These are phyloP conservation scores for Rhyacichthys aspro DNA, from an alignment of 2,797 vertebrate species.

Conservation along the genomic window DNA sequence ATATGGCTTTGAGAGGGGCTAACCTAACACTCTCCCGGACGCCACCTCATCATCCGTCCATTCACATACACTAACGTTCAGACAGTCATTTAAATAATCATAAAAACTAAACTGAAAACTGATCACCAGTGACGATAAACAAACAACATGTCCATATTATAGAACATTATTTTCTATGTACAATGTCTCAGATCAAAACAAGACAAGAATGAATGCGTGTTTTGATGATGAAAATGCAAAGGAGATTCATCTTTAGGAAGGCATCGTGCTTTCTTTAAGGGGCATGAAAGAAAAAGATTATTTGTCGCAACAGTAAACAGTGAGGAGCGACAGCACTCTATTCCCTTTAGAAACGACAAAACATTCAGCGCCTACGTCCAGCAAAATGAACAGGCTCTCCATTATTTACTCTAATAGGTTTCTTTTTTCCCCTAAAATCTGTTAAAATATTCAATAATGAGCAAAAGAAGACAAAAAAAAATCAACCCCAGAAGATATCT, in stretches of 20 bases:
- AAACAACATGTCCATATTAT: conserved; percentile 42
- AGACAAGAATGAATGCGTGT: conserved; percentile 39
- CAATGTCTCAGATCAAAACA: conserved; percentile 55
- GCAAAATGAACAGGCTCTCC: neutral
- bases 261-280: conserved; percentile 54
- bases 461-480: neutral
- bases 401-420: neutral
- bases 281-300: conserved; percentile 49
- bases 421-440: neutral
- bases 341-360: conserved; percentile 74
- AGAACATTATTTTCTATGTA: conserved; percentile 61
- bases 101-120: conserved; percentile 45
- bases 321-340: conserved; percentile 62
- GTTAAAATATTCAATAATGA: neutral
- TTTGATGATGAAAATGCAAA: conserved; percentile 49
- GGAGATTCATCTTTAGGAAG: conserved; percentile 58
- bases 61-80: conserved; percentile 49
- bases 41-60: conserved; percentile 22
- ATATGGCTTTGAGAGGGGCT: conserved; percentile 61
- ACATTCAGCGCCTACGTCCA: conserved; percentile 14
- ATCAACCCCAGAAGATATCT: conserved; percentile 2
- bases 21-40: conserved; percentile 25
- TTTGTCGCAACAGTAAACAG: too few species aligned
- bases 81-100: conserved; percentile 58
- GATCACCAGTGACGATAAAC: conserved; percentile 37